These are phyloP conservation scores for Montipora sp. DNA, from an alignment of 64 coral and sea anemone genomes.

Conservation along the genomic window DNA sequence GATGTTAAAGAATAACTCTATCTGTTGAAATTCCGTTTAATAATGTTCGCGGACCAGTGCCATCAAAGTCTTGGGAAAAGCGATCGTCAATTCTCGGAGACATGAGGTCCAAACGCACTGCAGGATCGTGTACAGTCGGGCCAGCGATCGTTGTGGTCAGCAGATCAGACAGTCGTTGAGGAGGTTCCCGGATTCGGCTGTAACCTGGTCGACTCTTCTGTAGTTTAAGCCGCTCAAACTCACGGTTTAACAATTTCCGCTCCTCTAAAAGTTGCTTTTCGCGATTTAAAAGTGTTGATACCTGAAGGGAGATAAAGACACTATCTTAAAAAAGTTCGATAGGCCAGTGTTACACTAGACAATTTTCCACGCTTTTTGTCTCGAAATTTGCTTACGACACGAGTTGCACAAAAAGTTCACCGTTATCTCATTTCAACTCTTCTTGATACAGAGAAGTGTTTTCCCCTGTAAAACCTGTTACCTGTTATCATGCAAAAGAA, in stretches of 20 bases:
- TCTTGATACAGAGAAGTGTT: no score
- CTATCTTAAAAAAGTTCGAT: not conserved
- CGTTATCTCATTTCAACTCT: no score
- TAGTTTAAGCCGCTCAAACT: constrained; percentile 89
- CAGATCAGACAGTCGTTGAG: constrained; percentile 80
- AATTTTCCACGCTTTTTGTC: no score
- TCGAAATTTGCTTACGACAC: no score
- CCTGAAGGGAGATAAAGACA: constrained; percentile 46
- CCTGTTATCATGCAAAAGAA: no score
- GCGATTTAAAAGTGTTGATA: constrained; percentile 92
- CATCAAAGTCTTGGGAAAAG: constrained; percentile 68
- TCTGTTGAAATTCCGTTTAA: constrained; percentile 55
- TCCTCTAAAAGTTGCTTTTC: constrained; percentile 94
- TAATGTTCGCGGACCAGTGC: constrained; percentile 39
- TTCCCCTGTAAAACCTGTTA: no score
- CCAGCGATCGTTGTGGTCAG: constrained; percentile 43
- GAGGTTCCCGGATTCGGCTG: constrained; percentile 75
- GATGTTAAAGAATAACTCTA: constrained; percentile 68
- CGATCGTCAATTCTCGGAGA: constrained; percentile 81
- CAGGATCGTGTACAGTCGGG: constrained; percentile 61
- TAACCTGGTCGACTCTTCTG: constrained; percentile 82
- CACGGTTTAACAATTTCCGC: constrained; percentile 85
- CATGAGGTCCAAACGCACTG: constrained; percentile 89
- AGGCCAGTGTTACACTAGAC: no score
- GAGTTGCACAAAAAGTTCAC: no score